Conservation (phyloP, 2,888 invertebrate species). For the Lamellibrachia satsuma region DNA sequence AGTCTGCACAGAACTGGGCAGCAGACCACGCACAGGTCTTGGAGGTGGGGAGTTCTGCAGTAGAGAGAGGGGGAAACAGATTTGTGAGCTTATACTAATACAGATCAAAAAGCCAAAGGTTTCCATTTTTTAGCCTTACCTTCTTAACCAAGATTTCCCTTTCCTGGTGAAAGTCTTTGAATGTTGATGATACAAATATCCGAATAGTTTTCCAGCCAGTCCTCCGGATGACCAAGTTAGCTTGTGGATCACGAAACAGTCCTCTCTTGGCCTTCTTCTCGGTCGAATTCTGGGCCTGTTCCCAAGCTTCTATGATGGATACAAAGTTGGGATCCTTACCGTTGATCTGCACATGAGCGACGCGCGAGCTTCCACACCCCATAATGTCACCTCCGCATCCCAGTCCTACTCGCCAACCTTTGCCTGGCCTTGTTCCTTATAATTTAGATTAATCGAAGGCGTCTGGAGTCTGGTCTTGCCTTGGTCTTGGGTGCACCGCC, state of each 20-base stretch:
- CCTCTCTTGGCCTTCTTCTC: background rate
- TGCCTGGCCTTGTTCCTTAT: too few relatives aligned
- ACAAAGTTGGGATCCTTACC: conserved; percentile 23
- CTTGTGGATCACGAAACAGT: background rate
- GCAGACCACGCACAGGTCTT: too few relatives aligned
- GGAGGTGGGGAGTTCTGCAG: too few relatives aligned
- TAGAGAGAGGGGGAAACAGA: too few relatives aligned
- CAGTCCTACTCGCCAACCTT: too few relatives aligned
- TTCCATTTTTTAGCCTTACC: conserved; percentile 39
- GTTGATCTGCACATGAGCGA: background rate
- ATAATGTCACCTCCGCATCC: background rate
- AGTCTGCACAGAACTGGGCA: too few relatives aligned
- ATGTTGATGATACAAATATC: conserved; percentile 64
- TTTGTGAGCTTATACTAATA: background rate
- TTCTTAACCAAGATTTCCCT: conserved; percentile 62
- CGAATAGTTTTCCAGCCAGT: conserved; percentile 57
- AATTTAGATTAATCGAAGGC: too few relatives aligned
- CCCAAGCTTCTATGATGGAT: conserved; percentile 23
- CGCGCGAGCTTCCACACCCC: conserved; percentile 22
- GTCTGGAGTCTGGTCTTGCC: too few relatives aligned
- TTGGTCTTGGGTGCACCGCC: too few relatives aligned
- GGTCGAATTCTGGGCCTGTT: conserved; percentile 5
- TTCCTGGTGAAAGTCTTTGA: conserved; percentile 62
- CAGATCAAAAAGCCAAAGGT: background rate
- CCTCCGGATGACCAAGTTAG: conserved; percentile 36